Evolutionary conservation across 2,113 vertebrate species (phyloP), one percentile per base, ranked within the genome.

Genomic region (Nycticryphes semicollaris): DNA sequence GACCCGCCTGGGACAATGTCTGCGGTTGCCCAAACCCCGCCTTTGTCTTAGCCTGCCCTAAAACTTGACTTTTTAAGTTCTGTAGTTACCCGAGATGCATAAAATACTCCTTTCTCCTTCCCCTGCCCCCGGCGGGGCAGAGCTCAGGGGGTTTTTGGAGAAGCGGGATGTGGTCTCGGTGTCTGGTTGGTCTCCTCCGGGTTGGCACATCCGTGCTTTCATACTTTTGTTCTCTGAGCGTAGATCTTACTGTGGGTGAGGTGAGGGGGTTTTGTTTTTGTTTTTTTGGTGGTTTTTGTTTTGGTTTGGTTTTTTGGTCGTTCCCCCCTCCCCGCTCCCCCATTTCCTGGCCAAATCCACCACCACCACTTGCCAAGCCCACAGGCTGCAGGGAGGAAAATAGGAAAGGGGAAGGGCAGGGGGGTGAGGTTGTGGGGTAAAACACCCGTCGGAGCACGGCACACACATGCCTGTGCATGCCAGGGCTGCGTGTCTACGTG

Each of bases 381-480:
- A 12, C 14, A 18, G 45, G 76, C 64, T 37, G 64, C 11, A 23
- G 82, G 39, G 64, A 53, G 51, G 51, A 28, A 53, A 53, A 16
- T 8, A 16, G 51, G 27, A 25, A 51, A 25, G 24, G 50, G 25
- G 50, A 15, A 28, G 51, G 16, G 45, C 19, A 17, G 18, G 39
- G 43, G 45, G 45, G 45, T 47, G 45, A 14, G 16, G 16, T 47
- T 18, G 45, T 39, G 43, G 45, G 45, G 45, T 47, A 19, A 47
- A 57, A 33, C 91, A 33, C 91, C 8, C 35, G 85, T 41, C 11
- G 4, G 90, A 77, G 95, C 94, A 14, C 14, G 45, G 7, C 50
- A 9, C 84, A 13, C 96, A 13, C 96, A 91, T 93, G 95, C 95
- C 92, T 10, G 39, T 88, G 74, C 93, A 59, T 22, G 89, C 89